A percentile compares a stretch with the other conserved stretches of the same genome.
phyloP scores from a whole-genome alignment of 2,888 invertebrate species.

The Noctua janthe region DNA sequence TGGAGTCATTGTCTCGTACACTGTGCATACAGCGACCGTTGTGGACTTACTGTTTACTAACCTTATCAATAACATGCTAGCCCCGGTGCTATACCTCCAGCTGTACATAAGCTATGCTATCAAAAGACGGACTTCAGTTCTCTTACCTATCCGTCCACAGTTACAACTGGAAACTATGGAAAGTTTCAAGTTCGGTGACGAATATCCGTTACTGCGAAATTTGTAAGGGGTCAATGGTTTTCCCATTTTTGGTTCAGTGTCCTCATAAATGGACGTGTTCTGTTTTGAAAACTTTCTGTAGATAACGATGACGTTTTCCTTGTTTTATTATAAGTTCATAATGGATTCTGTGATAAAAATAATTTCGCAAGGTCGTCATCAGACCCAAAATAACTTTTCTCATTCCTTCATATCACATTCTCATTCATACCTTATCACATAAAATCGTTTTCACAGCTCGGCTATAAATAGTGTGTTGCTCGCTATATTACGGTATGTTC shows the following conservation, averaged over 20 bases:
- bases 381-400: conserved; percentile 36
- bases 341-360: background rate
- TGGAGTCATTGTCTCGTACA: conserved; percentile 86
- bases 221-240: conserved; percentile 23
- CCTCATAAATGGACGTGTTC: conserved; percentile 20
- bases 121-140: conserved; percentile 9
- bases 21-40: conserved; percentile 77
- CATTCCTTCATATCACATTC: conserved; percentile 19
- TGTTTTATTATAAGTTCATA: background rate
- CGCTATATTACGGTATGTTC: conserved; percentile 69
- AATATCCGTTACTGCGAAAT: conserved; percentile 39
- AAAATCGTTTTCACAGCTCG: conserved; percentile 55
- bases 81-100: conserved; percentile 65
- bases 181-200: conserved; percentile 25
- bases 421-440: conserved; percentile 46
- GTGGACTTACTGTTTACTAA: conserved; percentile 83
- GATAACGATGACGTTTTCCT: background rate
- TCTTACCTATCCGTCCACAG: background rate
- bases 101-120: conserved; percentile 59
- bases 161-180: background rate
- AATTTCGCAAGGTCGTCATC: background rate
- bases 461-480: conserved; percentile 47
- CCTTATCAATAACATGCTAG: conserved; percentile 86
- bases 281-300: background rate
- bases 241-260: conserved; percentile 27